These are phyloP conservation scores for Phoenicopterus ruber DNA, from an alignment of 2,113 vertebrate genomes.

Conservation along the genomic window DNA sequence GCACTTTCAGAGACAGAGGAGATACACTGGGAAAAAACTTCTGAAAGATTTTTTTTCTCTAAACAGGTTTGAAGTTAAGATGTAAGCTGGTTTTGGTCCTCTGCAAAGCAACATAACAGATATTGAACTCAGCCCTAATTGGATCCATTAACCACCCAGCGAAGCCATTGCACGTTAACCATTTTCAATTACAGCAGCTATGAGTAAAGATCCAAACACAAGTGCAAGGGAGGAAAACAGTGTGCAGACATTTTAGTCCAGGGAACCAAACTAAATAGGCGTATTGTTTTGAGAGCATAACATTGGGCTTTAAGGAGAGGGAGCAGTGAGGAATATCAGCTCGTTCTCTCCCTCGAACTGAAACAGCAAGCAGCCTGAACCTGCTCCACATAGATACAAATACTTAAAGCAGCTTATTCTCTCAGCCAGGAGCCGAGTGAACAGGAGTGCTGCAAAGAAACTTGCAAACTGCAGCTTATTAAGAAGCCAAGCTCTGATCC, in stretches of 20 bases:
- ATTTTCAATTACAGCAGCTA: background rate
- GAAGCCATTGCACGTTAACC: background rate
- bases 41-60: background rate
- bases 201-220: background rate
- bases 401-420: background rate
- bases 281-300: background rate
- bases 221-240: background rate
- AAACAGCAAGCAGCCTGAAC: background rate
- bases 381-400: background rate
- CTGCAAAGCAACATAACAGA: background rate
- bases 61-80: background rate
- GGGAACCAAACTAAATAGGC: background rate
- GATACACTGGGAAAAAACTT: background rate
- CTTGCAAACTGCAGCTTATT: background rate
- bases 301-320: background rate
- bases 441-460: background rate
- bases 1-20: background rate
- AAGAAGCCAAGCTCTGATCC: background rate
- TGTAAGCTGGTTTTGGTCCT: background rate
- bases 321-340: background rate
- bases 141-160: background rate
- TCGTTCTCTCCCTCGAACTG: background rate
- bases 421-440: background rate
- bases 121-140: constrained; percentile 11
- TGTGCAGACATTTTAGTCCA: background rate